Base-by-base conservation (phyloP, 2,797 vertebrate genomes). In the Paedocypris micromegethes region DNA sequence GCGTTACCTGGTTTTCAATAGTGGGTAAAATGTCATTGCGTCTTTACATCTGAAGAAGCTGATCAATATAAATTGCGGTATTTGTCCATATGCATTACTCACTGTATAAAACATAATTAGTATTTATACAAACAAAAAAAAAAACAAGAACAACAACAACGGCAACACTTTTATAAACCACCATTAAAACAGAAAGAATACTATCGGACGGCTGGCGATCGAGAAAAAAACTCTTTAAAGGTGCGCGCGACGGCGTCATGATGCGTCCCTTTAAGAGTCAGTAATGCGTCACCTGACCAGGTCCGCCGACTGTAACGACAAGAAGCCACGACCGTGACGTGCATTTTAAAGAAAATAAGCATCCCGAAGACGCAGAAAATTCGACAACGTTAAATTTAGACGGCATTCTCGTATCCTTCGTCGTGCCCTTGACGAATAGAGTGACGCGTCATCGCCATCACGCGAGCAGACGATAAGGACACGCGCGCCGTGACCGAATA, bases 201-300 rank as follows among this genome's bases (percentile, higher is more conserved):
- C 51, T 61, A 52, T 61, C 58, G 7, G 67, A 56, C 44, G 52
- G 50, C 62, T 9, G 37, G 41, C 50, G 68, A 57, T 63, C 68
- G 60, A 53, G 68, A 59, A 64, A 23, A 23, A 40, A 42, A 57
- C 37, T 44, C 57, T 49, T 66, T 71, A 71, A 71, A 71, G 63
- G 68, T 23, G 23, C 50, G 64, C 45, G 40, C 55, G 48, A 42
- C 48, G 37, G 45, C n/a, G 50, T 49, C 53, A 54, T 23, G 44
- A 64, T 9, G 49, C 48, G 59, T 70, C 63, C 68, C 64, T 78
- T 76, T 64, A 66, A 75, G 58, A 49, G 6, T 23, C 57, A 45
- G 58, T 55, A 45, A 56, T 50, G 58, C 47, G 53, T 77, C 75
- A 77, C 65, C 72, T 69, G 75, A 74, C 57, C 55, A n/a, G 48